Base-by-base conservation (phyloP, 2,797 vertebrate genomes). In the Mastacembelus armatus region DNA sequence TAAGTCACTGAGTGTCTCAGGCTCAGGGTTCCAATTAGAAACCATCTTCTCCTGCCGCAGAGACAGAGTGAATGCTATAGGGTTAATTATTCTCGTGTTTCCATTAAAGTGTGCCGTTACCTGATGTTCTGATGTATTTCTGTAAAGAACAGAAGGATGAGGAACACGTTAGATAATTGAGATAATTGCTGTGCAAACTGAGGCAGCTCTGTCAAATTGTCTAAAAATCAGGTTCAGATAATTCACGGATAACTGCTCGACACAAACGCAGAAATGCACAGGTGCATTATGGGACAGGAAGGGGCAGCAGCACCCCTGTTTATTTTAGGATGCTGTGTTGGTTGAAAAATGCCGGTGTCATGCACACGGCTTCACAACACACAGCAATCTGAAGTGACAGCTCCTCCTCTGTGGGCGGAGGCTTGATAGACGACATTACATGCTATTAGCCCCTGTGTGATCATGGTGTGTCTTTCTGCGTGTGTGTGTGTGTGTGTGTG, bases 241-340 rank as follows among this genome's bases (percentile, higher is more conserved):
- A 45, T 24, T 14, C 19, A 21, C n/a, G 5, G 19, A 7, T 38
- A n/a, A n/a, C 38, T 10, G 11, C 10, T 42, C 10, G 10, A 19
- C n/a, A 21, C 38, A 5, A 44, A 48, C 15, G 16, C 11, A 47
- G 45, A 19, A 42, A 30, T 30, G 10, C 44, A 58, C 57, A 4
- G 59, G 47, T 60, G 74, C 70, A 74, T 73, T 52, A 43, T 72
- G 64, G 69, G 73, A 42, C 5, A 3, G 30, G 52, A 55, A 24
- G 32, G 22, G 29, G 10, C 24, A 18, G 48, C 65, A 64, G 36
- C 33, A 33, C 2, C 1, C 21, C 8, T 47, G 33, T 51, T 74
- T 65, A 66, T 68, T 69, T 66, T 36, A 10, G 44, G 16, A 12
- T 33, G 29, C 16, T 8, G 18, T 44, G 32, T 22, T n/a, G 48